Percentiles rank a stretch among this genome's conserved stretches.
Conservation (phyloP, 2,888 invertebrate species). For the Cepaea hortensis region DNA sequence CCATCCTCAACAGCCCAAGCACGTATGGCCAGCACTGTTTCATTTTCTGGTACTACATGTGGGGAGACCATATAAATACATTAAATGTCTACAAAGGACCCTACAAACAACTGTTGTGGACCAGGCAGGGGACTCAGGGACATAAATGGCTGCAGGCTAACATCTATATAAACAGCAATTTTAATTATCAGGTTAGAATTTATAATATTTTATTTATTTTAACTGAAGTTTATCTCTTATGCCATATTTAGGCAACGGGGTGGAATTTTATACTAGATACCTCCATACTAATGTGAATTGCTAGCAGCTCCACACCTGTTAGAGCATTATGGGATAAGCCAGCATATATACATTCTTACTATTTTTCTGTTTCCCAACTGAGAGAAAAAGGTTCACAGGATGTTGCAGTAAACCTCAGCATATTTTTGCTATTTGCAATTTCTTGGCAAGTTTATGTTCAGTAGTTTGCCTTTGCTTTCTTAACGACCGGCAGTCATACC, state of each 20-base stretch:
- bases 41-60: conserved; percentile 72
- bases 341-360: too few relatives aligned
- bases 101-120: conserved; percentile 65
- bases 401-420: too few relatives aligned
- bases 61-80: conserved; percentile 64
- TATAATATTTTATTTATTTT: not conserved
- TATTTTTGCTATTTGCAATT: too few relatives aligned
- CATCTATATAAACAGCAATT: conserved; percentile 57
- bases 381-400: too few relatives aligned
- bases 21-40: conserved; percentile 57
- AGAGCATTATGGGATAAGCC: too few relatives aligned
- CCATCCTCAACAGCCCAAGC: conserved; percentile 71
- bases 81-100: conserved; percentile 70
- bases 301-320: too few relatives aligned
- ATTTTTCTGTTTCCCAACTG: too few relatives aligned
- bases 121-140: conserved; percentile 62
- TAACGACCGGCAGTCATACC: too few relatives aligned
- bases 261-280: not conserved
- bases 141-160: conserved; percentile 62
- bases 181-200: conserved; percentile 56
- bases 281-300: not conserved
- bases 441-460: too few relatives aligned
- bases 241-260: not conserved
- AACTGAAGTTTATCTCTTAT: not conserved
- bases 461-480: too few relatives aligned